Percentiles rank a stretch among this genome's conserved stretches.
These are phyloP conservation scores for Microctenopoma steveboyesi DNA, from an alignment of 2,797 vertebrate species.

Conservation along the genomic window DNA sequence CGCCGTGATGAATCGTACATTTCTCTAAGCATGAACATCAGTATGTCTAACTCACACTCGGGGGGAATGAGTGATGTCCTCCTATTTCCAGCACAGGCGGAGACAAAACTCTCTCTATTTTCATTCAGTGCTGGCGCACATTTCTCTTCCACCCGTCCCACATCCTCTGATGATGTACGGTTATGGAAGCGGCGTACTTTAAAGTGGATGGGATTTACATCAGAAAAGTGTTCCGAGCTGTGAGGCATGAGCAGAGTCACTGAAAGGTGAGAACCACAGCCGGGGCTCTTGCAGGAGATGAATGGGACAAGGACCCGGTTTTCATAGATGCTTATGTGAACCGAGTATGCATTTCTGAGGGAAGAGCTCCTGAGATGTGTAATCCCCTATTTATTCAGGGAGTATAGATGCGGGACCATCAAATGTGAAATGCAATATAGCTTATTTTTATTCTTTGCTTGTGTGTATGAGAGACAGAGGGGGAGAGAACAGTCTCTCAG, in stretches of 20 bases:
- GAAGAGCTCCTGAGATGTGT: conserved; percentile 47
- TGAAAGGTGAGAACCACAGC: conserved; percentile 49
- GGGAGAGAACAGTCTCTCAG: conserved; percentile 17
- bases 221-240: conserved; percentile 28
- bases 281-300: conserved; percentile 24
- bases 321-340: conserved; percentile 49
- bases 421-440: conserved; percentile 54
- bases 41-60: conserved; percentile 27
- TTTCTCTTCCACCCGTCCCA: conserved; percentile 26
- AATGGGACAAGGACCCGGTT: conserved; percentile 39
- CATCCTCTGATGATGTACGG: conserved; percentile 27
- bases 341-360: conserved; percentile 39
- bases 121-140: conserved; percentile 24
- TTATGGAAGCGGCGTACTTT: conserved; percentile 27
- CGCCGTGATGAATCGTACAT: conserved; percentile 36
- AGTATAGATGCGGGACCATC: conserved; percentile 31
- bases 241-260: conserved; percentile 36
- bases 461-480: neutral
- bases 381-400: conserved; percentile 53
- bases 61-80: conserved; percentile 35
- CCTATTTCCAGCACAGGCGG: conserved; percentile 27
- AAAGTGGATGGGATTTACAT: conserved; percentile 56
- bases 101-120: conserved; percentile 33
- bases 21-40: conserved; percentile 21
- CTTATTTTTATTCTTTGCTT: conserved; percentile 12